These are phyloP conservation scores for Grus americana DNA, from an alignment of 2,113 vertebrate species.

Conservation along the genomic window DNA sequence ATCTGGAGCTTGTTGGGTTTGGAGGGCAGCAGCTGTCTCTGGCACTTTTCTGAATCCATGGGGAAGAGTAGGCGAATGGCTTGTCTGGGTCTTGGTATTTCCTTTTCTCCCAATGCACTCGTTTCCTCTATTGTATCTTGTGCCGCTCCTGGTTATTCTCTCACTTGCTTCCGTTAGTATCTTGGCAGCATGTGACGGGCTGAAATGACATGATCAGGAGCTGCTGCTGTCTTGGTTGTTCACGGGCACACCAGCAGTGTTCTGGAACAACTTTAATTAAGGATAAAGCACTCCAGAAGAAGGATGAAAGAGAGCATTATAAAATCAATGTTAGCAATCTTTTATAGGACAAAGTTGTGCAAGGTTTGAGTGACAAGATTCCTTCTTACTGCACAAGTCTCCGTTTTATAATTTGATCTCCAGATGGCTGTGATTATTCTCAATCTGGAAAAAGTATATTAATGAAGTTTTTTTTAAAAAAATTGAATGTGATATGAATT, in stretches of 20 bases:
- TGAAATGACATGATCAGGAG: background rate
- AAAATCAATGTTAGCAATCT: background rate
- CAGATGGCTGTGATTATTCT: slow-evolving; percentile 51
- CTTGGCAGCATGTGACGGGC: background rate
- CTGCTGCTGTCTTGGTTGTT: background rate
- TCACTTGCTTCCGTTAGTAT: background rate
- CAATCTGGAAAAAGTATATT: slow-evolving; percentile 48
- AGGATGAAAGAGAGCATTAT: background rate
- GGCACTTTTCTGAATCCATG: background rate
- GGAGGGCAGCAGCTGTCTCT: background rate
- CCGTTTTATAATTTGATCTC: slow-evolving; percentile 34
- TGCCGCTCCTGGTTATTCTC: background rate
- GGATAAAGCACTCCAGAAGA: background rate
- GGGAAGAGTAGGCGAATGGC: background rate
- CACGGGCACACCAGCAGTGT: background rate
- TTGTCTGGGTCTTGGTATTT: background rate
- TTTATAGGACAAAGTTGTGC: background rate
- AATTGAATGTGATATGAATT: slow-evolving; percentile 20
- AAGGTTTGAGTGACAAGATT: slow-evolving; percentile 45
- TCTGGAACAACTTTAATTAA: slow-evolving; percentile 10
- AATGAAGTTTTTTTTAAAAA: background rate
- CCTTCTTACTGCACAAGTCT: slow-evolving; percentile 16
- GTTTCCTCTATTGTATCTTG: background rate
- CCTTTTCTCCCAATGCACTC: background rate
- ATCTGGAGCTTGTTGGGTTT: background rate